phyloP scores from a whole-genome alignment of 2,113 vertebrate genomes.

The Oryzias javanicus region DNA sequence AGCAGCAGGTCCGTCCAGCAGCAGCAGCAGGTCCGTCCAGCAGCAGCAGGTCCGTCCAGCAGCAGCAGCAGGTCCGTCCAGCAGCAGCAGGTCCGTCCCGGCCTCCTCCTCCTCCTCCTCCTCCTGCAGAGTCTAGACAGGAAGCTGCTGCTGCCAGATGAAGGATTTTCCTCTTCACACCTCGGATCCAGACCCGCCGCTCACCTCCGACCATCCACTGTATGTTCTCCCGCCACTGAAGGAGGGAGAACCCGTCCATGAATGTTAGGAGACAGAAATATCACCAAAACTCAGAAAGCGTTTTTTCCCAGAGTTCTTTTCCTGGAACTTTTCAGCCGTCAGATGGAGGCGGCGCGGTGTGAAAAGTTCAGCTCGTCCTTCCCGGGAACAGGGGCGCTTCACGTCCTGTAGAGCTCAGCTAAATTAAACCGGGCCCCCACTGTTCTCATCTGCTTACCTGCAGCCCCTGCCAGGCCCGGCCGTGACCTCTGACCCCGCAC shows the following conservation, averaged over 20 bases:
- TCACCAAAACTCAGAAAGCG: slow-evolving; percentile 7
- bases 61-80: slow-evolving; percentile 17
- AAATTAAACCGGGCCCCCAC: slow-evolving; percentile 74
- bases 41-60: too few relatives aligned
- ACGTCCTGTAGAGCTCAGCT: slow-evolving; percentile 69
- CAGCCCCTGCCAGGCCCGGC: slow-evolving; percentile 74
- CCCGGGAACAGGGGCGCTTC: slow-evolving; percentile 47
- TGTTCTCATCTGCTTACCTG: slow-evolving; percentile 77
- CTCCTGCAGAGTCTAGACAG: slow-evolving; percentile 77
- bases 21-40: too few relatives aligned
- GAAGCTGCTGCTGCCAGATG: slow-evolving; percentile 71
- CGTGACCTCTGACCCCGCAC: slow-evolving; percentile 77
- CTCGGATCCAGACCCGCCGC: slow-evolving; percentile 25
- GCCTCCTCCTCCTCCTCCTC: slow-evolving; percentile 68
- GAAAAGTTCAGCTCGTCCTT: slow-evolving; percentile 76
- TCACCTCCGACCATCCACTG: too few relatives aligned
- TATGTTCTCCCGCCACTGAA: background rate
- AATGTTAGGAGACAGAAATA: slow-evolving; percentile 7
- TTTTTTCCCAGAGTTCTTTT: slow-evolving; percentile 34
- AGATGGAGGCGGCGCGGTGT: slow-evolving; percentile 58
- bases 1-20: too few relatives aligned
- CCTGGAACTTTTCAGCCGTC: slow-evolving; percentile 33
- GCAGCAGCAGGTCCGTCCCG: slow-evolving; percentile 46
- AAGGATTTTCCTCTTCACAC: slow-evolving; percentile 71
- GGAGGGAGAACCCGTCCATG: background rate